phyloP scores from a whole-genome alignment of 1,140 invertebrate species.

The Polyergus mexicanus region DNA sequence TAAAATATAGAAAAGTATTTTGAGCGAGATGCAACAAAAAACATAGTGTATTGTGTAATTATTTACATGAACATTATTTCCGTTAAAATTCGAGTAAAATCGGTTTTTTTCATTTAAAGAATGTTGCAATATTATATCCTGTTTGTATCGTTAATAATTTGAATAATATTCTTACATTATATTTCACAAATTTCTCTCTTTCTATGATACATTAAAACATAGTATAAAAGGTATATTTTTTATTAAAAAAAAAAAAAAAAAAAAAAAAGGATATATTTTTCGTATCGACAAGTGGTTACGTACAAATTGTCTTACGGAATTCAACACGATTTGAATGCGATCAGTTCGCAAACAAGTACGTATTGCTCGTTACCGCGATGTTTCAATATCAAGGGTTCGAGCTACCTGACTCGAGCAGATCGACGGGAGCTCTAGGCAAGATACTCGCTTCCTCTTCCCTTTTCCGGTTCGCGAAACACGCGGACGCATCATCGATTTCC shows the following conservation, averaged over 20 bases:
- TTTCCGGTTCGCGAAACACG: slow-evolving; percentile 58
- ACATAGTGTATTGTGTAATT: neutral
- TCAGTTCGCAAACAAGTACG: neutral
- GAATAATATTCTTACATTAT: neutral
- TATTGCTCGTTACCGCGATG: slow-evolving; percentile 22
- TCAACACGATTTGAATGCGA: neutral
- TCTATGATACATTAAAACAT: neutral
- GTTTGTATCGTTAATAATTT: neutral
- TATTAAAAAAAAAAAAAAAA: too few species aligned
- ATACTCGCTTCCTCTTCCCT: slow-evolving; percentile 54
- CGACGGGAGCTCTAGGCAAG: neutral
- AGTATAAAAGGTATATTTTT: too few species aligned
- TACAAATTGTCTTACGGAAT: neutral
- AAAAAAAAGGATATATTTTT: neutral
- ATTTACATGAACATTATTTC: neutral
- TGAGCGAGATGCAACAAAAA: neutral
- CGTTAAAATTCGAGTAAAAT: too few species aligned
- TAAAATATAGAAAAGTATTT: neutral
- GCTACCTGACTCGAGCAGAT: slow-evolving; percentile 15
- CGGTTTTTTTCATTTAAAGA: neutral
- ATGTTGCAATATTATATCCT: neutral
- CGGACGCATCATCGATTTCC: slow-evolving; percentile 36
- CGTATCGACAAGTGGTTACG: neutral
- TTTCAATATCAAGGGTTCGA: slow-evolving; percentile 6
- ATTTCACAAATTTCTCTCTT: neutral